phyloP scores from a whole-genome alignment of 2,797 vertebrate genomes.

The Muraenolepis orangiensis region DNA sequence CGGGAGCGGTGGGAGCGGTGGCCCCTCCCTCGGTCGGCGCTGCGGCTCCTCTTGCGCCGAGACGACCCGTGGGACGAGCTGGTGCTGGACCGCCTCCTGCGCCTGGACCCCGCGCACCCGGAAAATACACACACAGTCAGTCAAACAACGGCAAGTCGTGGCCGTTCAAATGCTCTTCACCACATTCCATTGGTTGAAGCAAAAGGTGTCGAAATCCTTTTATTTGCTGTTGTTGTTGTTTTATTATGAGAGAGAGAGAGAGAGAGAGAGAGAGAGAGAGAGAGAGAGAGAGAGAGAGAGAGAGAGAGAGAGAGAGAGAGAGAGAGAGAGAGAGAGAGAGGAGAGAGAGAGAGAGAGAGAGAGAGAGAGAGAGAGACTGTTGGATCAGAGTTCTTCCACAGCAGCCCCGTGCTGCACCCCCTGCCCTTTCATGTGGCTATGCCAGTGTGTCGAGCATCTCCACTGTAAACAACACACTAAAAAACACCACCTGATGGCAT shows the following conservation, averaged over 20 bases:
- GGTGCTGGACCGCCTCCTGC: conserved; percentile 86
- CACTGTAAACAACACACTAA: conserved; percentile 52
- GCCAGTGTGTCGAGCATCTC: conserved; percentile 41
- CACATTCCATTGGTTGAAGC: not conserved
- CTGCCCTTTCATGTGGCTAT: conserved; percentile 55
- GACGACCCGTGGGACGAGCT: conserved; percentile 90
- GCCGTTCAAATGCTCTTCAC: not conserved
- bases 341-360: conserved; percentile 39
- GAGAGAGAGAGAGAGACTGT: conserved; percentile 12
- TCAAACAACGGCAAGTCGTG: conserved; percentile 7
- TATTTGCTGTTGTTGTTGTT: not conserved
- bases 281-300: not conserved
- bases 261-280: not conserved
- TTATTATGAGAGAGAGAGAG: not conserved
- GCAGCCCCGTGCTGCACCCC: conserved; percentile 52
- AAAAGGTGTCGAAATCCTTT: not conserved
- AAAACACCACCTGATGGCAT: conserved; percentile 54
- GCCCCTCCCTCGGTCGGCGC: conserved; percentile 76
- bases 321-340: conserved; percentile 8
- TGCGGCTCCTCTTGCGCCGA: conserved; percentile 83
- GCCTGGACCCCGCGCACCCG: conserved; percentile 61
- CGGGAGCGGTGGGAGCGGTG: conserved; percentile 84
- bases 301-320: not conserved
- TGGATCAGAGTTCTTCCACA: conserved; percentile 56
- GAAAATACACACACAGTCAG: conserved; percentile 22